phyloP scores from a whole-genome alignment of 2,113 vertebrate species.

The Dermatemys mawii region DNA sequence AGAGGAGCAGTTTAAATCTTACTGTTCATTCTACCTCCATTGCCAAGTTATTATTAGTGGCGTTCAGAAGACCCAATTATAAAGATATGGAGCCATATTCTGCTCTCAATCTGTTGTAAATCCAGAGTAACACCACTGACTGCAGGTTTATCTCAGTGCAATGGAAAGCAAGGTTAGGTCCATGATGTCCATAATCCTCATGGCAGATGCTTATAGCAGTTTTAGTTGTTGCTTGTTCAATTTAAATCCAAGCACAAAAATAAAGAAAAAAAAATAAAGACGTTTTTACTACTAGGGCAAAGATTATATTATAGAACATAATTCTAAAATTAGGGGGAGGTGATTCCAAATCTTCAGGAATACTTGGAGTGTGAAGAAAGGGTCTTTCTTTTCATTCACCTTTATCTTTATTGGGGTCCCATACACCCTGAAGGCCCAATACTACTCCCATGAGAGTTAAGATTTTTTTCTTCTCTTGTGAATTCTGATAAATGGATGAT shows the following conservation, averaged over 20 bases:
- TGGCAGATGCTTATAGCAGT: not conserved
- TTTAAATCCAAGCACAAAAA: not conserved
- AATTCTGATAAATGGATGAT: not conserved
- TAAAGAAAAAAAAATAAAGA: not conserved
- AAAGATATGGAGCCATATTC: not conserved
- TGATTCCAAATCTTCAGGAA: accelerated
- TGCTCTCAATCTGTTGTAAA: not conserved
- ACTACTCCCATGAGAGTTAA: not conserved
- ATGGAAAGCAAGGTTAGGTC: not conserved
- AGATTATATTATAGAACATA: not conserved
- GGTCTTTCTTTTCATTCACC: not conserved
- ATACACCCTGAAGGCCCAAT: not conserved
- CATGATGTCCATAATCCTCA: not conserved
- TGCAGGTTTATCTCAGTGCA: not conserved
- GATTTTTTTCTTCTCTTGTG: not conserved
- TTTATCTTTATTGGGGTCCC: not conserved
- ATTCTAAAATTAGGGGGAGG: not conserved
- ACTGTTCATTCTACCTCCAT: not conserved
- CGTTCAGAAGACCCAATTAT: not conserved
- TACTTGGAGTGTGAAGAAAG: not conserved
- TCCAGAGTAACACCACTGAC: not conserved
- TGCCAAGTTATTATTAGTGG: not conserved
- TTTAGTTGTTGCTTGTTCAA: not conserved
- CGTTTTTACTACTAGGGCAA: not conserved
- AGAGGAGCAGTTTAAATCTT: not conserved